Conservation (phyloP, 2,797 vertebrate genomes). For the Typhlichthys subterraneus region DNA sequence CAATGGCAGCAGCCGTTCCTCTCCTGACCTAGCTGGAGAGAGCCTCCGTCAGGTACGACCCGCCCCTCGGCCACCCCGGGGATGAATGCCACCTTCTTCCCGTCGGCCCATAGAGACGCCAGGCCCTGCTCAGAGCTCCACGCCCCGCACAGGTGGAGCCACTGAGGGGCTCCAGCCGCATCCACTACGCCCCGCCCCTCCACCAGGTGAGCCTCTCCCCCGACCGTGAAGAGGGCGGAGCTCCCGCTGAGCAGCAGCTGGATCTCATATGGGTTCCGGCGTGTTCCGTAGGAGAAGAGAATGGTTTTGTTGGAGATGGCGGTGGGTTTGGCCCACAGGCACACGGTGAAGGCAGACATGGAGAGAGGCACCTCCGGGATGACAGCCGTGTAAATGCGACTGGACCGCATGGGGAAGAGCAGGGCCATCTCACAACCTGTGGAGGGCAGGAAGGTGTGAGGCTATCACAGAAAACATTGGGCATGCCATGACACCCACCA, state of each 20-base stretch:
- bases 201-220: conserved; percentile 79
- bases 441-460: conserved; percentile 2
- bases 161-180: conserved; percentile 60
- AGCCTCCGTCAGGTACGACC: conserved; percentile 79
- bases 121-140: conserved; percentile 87
- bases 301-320: conserved; percentile 86
- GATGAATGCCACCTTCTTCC: conserved; percentile 65
- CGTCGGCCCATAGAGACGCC: conserved; percentile 80
- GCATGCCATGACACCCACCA: no score
- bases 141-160: conserved; percentile 87
- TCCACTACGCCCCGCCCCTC: conserved; percentile 57
- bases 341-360: conserved; percentile 83
- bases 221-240: conserved; percentile 78
- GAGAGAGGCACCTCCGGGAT: conserved; percentile 73
- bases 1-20: conserved; percentile 82
- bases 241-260: conserved; percentile 84
- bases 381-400: conserved; percentile 85
- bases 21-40: conserved; percentile 91
- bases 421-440: conserved; percentile 89
- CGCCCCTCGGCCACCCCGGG: conserved; percentile 76
- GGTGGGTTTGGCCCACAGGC: conserved; percentile 90
- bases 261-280: conserved; percentile 86
- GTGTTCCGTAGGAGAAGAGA: conserved; percentile 90
- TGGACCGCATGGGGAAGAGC: conserved; percentile 94
- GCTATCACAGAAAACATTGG: no score